Evolutionary conservation across 2,888 invertebrate species (phyloP).

Genomic region (Drosophila dives): DNA sequence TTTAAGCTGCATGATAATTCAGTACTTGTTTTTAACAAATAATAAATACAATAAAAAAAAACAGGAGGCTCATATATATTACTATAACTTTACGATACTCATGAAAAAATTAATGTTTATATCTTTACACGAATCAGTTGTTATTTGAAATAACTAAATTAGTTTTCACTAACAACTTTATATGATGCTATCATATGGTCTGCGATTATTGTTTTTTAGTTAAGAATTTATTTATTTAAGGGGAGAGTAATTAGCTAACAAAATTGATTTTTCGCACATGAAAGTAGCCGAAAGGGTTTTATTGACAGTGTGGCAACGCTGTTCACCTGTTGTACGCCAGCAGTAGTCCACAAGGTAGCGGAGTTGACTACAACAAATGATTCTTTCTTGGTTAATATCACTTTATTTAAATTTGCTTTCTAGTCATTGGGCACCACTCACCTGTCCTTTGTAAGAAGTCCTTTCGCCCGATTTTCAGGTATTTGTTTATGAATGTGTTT

Average conservation of each 20-base stretch:
- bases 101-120: neutral
- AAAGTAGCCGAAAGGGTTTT: constrained; percentile 18
- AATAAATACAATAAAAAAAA: neutral
- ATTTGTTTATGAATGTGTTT: neutral
- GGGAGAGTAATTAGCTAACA: neutral
- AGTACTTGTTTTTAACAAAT: neutral
- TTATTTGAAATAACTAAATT: neutral
- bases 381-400: constrained; percentile 38
- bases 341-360: constrained; percentile 52
- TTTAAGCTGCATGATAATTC: neutral
- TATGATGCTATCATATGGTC: neutral
- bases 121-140: constrained; percentile 5
- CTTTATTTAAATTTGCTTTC: neutral
- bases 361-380: constrained; percentile 45
- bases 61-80: neutral
- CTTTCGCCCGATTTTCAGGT: neutral
- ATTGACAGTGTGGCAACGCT: constrained; percentile 35
- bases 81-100: neutral
- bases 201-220: neutral
- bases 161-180: neutral
- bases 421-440: constrained; percentile 21
- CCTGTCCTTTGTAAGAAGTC: constrained; percentile 19
- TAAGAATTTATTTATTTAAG: neutral
- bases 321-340: constrained; percentile 74
- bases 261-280: constrained; percentile 42